Evolutionary conservation across 2,888 invertebrate species (phyloP), one percentile per base, ranked within the genome.

Genomic region (Ectemnius cavifrons): DNA sequence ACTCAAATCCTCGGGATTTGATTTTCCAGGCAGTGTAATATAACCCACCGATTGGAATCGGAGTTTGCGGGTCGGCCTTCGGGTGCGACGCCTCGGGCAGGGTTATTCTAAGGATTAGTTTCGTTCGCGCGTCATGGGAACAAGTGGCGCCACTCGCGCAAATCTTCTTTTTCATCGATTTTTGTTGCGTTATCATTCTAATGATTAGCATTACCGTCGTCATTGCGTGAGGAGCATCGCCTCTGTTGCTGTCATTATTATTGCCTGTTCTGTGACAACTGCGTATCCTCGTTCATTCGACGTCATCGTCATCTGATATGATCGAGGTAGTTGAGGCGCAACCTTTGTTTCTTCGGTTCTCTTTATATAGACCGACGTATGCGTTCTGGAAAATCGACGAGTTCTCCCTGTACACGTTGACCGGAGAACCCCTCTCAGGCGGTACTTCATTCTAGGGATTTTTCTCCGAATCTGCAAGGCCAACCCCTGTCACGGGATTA

Each of bases 1-100:
- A 70, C 47, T 66, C 49, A 3, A 23, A 45, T 23, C 23, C 63
- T 60, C 57, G 16, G 45, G 45, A 14, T 67, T 78, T 70, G 68
- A 61, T 23, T 56, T 63, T 78, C 68, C 67, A 81, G 71, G 75
- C 71, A 73, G 56, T 75, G 76, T 75, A 75, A 76, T 61, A 76
- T 71, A 65, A 73, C 69, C 63, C 65, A 73, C 63, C 64, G 75
- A 69, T 69, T 23, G 58, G 16, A 45, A 71, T 78, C 70, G 67
- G 49, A 47, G 8, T 14, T 13, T 23, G 23, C 65, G 20, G 28
- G 49, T 27, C 27, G 63, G 20, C 18, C 57, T 60, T 56, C 13
- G 57, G 28, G 52, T 68, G 70, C 23, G 58, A 67, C 52, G 52
- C 52, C n/a, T 52, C 14, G 23, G 52, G 16, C 11, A 67, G 72